Evolutionary conservation across 2,888 invertebrate genomes (phyloP), one percentile per base, ranked within the genome.

Genomic region (Escarpia spicata): DNA sequence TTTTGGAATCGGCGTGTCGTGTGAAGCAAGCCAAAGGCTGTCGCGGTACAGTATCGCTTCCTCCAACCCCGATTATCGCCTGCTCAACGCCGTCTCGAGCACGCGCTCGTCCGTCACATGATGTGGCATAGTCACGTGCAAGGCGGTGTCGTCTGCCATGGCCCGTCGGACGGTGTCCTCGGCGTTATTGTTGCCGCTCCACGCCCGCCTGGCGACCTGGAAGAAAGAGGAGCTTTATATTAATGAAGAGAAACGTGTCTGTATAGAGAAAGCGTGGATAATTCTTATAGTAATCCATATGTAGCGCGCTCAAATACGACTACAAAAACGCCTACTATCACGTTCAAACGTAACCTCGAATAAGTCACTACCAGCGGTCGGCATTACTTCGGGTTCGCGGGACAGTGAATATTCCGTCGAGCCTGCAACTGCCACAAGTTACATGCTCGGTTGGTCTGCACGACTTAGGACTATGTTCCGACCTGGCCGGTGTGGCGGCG

Each of bases 161-260:
- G 97, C 97, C 92, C 96, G 95, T 91, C 95, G 94, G 60, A 97
- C 97, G 0, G 97, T 97, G 93, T 97, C 96, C 93, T 96, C 95
- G 2, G 97, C 97, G 93, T 97, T 96, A 15, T 94, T 94, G 95
- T 97, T 97, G 3, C 97, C 97, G 12, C 97, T 96, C 97, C 97
- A 97, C 89, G 97, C 96, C 9, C 97, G 95, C 91, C 97, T 95
- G 2, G 97, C 96, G 52, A 97, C 96, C 97, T 97, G 94, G 0
- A 94, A 93, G 75, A 92, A 37, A 92, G 89, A 91, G 44, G 91
- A n/a, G 43, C 43, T 91, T 44, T 91, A 19, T n/a, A 75, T 75
- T 75, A 75, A 19, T 6, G 26, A 75, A 19, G 75, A 26, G 75
- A 19, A 75, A 19, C 19, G 75, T 75, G 4, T 19, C 26, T 75